These are phyloP conservation scores for Suricata suricatta DNA, from an alignment of 2,113 vertebrate species.

Conservation along the genomic window DNA sequence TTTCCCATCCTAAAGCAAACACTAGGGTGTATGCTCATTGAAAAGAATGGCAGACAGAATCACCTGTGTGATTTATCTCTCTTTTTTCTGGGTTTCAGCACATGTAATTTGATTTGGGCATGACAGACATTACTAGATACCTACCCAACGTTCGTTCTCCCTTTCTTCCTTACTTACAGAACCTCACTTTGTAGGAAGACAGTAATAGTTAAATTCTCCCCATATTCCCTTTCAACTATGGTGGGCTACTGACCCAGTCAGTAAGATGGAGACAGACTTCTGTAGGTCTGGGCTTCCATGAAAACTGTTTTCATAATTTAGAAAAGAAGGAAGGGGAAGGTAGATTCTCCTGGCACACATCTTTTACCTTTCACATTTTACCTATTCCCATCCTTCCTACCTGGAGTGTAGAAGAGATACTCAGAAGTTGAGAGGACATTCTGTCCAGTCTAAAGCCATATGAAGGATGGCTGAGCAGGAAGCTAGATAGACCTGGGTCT, in stretches of 20 bases:
- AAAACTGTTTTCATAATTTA: not conserved
- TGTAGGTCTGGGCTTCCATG: not conserved
- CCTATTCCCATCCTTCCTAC: too few species aligned
- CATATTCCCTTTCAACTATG: not conserved
- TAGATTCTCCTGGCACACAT: not conserved
- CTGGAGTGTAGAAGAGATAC: not conserved
- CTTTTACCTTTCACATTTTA: not conserved
- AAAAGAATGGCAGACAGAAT: not conserved
- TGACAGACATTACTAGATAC: not conserved
- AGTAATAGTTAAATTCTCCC: not conserved
- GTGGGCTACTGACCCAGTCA: not conserved
- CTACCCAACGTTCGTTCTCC: not conserved
- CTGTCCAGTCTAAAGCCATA: not conserved
- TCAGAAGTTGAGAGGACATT: too few species aligned
- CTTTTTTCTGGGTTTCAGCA: not conserved
- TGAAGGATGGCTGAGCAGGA: not conserved
- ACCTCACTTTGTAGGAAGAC: not conserved
- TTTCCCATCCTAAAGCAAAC: not conserved
- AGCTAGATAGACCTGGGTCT: too few species aligned
- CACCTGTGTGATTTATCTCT: not conserved
- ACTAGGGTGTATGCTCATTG: fast-evolving
- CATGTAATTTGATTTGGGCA: not conserved
- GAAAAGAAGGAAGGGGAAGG: not conserved
- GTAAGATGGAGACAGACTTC: not conserved
- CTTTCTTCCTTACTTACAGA: not conserved